Evolutionary conservation across 92 coral and sea anemone genomes (phyloP), one percentile per base, ranked within the genome.

Genomic region (Desmophyllum pertusum): DNA sequence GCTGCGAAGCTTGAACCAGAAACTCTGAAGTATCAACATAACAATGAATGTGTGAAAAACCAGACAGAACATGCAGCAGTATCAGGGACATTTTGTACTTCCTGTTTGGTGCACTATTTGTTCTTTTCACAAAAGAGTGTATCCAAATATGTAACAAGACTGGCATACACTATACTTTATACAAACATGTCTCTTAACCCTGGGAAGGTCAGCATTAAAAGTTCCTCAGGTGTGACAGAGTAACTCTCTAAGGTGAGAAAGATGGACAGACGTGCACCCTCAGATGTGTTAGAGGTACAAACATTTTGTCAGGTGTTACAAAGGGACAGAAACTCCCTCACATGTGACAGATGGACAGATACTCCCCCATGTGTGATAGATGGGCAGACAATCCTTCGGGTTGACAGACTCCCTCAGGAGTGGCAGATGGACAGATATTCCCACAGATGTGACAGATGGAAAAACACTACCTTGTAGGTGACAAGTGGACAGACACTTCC

Each of bases 1-100:
- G 77, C 89, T 93, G 27, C 98, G 99, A 40, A 97, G 90, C 83
- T 94, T 97, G 92, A 94, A 97, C 98, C 99, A 97, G 86, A 97
- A 92, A 78, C 98, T 95, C 99, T 97, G 77, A 38, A 78, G 51
- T 66, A 40, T 5, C 29, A 68, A 77, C 38, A 48, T 41, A 33
- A 15, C 23, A 80, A 35, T 6, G 14, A 53, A 30, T 6, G 7
- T 8, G 7, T 23, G 18, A 21, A 30, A 10, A 1, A 36, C 25
- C 38, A 69, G 46, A 38, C 33, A 21, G 30, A 55, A n/a, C n/a
- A n/a, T 23, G 29, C 11, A 55, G 11, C 11, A 1, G 9, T 9
- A 0, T 14, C 21, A 48, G 53, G 53, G 53, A 48, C 4, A 0
- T 46, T 46, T 46, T 46, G 18, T 1, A 4, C 52, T 48, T 17